Percentiles rank a stretch among this genome's conserved stretches.
Conservation (phyloP, 2,888 invertebrate genomes). For the Orgyia antiqua region DNA sequence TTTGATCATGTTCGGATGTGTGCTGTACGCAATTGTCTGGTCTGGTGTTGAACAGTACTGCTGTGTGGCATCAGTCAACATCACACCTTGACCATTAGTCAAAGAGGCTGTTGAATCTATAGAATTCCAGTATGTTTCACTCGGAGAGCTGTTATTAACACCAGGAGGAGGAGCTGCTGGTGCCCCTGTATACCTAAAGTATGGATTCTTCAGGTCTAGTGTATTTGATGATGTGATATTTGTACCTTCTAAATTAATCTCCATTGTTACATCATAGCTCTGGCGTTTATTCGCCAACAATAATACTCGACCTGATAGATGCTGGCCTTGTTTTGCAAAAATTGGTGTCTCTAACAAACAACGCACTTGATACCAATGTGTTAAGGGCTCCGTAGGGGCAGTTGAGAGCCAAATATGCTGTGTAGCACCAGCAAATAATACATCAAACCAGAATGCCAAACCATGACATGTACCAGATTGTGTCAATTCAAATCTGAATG, state of each 20-base stretch:
- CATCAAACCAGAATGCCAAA: constrained; percentile 99
- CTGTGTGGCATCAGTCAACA: constrained; percentile 59
- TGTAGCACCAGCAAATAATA: constrained; percentile 93
- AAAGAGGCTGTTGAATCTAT: constrained; percentile 83
- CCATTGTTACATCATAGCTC: constrained; percentile 99
- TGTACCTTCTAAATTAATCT: constrained; percentile 93
- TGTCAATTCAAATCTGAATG: constrained; percentile 93
- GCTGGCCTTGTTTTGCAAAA: constrained; percentile 95
- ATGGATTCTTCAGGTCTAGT: constrained; percentile 98
- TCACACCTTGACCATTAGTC: constrained; percentile 64
- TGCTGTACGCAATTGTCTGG: constrained; percentile 54
- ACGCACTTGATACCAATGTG: constrained; percentile 99
- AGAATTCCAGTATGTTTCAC: constrained; percentile 94
- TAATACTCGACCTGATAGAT: constrained; percentile 90
- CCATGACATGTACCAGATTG: constrained; percentile 98
- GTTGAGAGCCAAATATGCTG: constrained; percentile 98
- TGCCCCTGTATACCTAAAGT: constrained; percentile 97
- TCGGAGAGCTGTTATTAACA: constrained; percentile 92
- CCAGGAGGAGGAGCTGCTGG: constrained; percentile 96
- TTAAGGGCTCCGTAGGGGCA: constrained; percentile 97
- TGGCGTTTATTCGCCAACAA: constrained; percentile 96
- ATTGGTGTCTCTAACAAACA: constrained; percentile 96
- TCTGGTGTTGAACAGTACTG: constrained; percentile 65
- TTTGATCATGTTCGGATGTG: constrained; percentile 70
- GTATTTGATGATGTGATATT: constrained; percentile 92